These are phyloP conservation scores for Sterrhoptilus dennistouni DNA, from an alignment of 2,113 vertebrate species.

Conservation along the genomic window DNA sequence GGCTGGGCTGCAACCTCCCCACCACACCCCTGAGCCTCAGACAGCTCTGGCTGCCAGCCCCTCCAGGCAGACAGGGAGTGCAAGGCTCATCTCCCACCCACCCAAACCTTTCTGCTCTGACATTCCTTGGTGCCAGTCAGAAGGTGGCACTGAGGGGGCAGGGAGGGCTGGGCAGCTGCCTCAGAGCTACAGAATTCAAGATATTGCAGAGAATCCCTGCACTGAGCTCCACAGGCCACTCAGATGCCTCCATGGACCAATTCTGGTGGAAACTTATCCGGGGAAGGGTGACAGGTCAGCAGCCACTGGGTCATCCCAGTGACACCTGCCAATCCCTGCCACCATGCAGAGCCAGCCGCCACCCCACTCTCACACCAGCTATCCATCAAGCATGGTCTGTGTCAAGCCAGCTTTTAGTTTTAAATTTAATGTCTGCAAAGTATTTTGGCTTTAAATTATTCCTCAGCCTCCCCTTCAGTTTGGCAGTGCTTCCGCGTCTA, in stretches of 20 bases:
- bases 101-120: background rate
- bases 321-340: background rate
- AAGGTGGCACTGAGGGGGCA: background rate
- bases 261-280: background rate
- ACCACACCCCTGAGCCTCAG: background rate
- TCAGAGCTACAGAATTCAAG: too few species aligned
- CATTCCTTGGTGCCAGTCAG: background rate
- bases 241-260: fast-evolving
- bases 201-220: background rate
- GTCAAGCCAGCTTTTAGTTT: background rate
- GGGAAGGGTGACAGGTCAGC: background rate
- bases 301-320: background rate
- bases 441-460: constrained; percentile 65
- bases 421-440: background rate
- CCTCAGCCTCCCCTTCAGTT: constrained; percentile 29
- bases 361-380: background rate
- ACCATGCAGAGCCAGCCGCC: background rate
- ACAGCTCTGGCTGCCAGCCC: background rate
- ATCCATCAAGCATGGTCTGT: background rate
- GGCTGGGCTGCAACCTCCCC: background rate
- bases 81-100: background rate
- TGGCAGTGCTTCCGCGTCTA: constrained; percentile 31
- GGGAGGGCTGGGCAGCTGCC: background rate
- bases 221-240: background rate
- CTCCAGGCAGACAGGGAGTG: constrained; percentile 28